Evolutionary conservation across 1,140 invertebrate species (phyloP).

Genomic region (Papilio machaon): DNA sequence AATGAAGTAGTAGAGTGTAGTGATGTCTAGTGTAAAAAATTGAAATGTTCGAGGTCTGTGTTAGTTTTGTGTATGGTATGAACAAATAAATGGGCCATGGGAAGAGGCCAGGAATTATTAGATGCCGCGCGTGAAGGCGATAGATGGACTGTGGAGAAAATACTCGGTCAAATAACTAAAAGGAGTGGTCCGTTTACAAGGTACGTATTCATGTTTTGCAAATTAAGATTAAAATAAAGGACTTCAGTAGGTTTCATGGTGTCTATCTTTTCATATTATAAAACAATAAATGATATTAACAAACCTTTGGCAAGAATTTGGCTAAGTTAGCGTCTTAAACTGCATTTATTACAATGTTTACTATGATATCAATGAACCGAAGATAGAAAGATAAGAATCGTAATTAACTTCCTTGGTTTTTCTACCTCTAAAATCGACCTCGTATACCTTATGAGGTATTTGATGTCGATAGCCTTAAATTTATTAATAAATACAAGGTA

Average conservation of each 20-base stretch:
- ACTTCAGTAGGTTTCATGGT: slow-evolving; percentile 18
- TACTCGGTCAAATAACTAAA: slow-evolving; percentile 93
- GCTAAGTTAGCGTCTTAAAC: background rate
- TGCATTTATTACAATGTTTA: slow-evolving; percentile 34
- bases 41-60: slow-evolving; percentile 76
- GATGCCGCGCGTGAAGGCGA: slow-evolving; percentile 97
- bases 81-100: slow-evolving; percentile 89
- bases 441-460: background rate
- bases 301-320: background rate
- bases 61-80: slow-evolving; percentile 74
- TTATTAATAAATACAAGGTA: background rate
- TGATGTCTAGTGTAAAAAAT: slow-evolving; percentile 84
- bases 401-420: background rate
- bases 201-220: slow-evolving; percentile 83
- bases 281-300: background rate
- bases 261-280: background rate
- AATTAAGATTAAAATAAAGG: slow-evolving; percentile 34
- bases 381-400: slow-evolving; percentile 3
- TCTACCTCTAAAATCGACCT: background rate
- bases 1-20: slow-evolving; percentile 87
- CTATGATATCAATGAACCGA: slow-evolving; percentile 1
- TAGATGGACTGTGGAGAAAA: slow-evolving; percentile 93
- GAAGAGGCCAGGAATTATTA: slow-evolving; percentile 97
- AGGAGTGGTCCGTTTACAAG: slow-evolving; percentile 96
- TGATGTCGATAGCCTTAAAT: background rate